Evolutionary conservation across 2,888 invertebrate species (phyloP).

Genomic region (Malacosoma neustria): DNA sequence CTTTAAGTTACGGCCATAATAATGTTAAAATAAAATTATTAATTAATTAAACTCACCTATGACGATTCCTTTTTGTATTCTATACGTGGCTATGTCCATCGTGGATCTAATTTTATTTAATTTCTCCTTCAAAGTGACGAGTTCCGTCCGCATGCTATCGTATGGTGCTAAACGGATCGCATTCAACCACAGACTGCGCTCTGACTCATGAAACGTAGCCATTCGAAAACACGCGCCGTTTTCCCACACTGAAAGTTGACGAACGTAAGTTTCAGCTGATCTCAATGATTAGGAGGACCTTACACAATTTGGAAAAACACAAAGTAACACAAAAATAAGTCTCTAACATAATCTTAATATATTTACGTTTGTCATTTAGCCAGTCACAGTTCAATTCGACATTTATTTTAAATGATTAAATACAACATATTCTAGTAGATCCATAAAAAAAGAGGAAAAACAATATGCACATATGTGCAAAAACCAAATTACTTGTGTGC

Average conservation of each 20-base stretch:
- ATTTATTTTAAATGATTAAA: no score
- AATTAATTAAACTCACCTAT: slow-evolving; percentile 68
- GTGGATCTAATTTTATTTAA: slow-evolving; percentile 77
- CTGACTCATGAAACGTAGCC: slow-evolving; percentile 85
- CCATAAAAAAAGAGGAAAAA: no score
- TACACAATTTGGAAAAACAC: no score
- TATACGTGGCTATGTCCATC: slow-evolving; percentile 81
- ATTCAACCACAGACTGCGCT: slow-evolving; percentile 90
- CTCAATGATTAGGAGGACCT: no score
- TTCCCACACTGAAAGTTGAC: slow-evolving; percentile 79
- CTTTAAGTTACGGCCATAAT: not conserved
- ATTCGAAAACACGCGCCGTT: slow-evolving; percentile 88
- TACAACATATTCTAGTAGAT: no score
- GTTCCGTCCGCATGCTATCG: slow-evolving; percentile 84
- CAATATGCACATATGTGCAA: no score
- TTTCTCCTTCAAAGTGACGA: slow-evolving; percentile 78
- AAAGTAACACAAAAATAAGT: no score
- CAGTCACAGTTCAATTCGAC: no score
- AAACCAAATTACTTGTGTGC: no score
- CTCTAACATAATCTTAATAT: no score
- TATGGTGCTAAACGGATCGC: slow-evolving; percentile 90
- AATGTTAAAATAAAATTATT: not conserved
- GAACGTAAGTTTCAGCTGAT: not conserved
- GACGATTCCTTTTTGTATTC: slow-evolving; percentile 79
- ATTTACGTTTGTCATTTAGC: no score